Evolutionary conservation across 2,113 vertebrate genomes (phyloP).

Genomic region (Arvicanthis niloticus): DNA sequence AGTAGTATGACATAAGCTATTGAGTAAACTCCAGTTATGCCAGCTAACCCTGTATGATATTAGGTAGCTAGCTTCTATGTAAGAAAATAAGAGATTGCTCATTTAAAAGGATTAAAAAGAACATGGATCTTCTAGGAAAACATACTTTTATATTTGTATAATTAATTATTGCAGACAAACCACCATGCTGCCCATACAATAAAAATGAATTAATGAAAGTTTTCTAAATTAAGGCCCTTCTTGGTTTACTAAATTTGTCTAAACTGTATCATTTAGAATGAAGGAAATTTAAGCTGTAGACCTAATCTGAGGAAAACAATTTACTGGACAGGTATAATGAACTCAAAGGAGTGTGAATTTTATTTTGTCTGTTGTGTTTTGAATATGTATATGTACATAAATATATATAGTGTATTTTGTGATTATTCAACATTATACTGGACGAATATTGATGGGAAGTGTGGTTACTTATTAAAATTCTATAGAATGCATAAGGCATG

Average conservation of each 20-base stretch:
- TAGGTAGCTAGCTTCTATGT: not conserved
- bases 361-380: not conserved
- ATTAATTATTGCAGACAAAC: not conserved
- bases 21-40: not conserved
- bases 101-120: slow-evolving; percentile 1
- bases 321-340: not conserved
- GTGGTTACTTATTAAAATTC: not conserved
- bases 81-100: not conserved
- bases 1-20: not conserved
- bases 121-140: not conserved
- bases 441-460: not conserved
- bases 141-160: not conserved
- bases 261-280: not conserved
- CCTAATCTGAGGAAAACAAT: not conserved
- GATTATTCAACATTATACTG: not conserved
- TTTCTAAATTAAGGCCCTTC: slow-evolving; percentile 5
- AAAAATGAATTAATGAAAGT: not conserved
- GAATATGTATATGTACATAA: not conserved
- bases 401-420: not conserved
- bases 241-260: not conserved
- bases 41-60: not conserved
- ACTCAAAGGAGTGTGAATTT: not conserved
- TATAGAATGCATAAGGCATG: not conserved
- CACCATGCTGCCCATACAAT: not conserved
- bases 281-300: slow-evolving; percentile 14